These are phyloP conservation scores for Sandelia bainsii DNA, from an alignment of 2,797 vertebrate genomes.

Conservation along the genomic window DNA sequence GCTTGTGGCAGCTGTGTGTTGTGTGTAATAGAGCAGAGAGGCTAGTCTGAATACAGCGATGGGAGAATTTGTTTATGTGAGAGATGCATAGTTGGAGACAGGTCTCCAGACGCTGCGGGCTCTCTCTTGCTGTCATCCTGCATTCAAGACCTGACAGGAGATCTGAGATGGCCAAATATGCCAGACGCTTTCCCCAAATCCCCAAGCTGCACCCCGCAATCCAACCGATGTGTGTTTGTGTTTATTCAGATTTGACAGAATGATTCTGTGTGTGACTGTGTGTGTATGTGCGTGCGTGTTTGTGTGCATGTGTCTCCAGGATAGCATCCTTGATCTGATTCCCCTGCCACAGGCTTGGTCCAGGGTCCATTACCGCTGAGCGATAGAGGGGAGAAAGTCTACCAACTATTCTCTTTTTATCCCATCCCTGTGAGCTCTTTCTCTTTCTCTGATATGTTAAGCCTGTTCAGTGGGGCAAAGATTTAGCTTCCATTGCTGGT, in stretches of 20 bases:
- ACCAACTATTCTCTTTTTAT: constrained; percentile 74
- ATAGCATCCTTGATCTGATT: constrained; percentile 75
- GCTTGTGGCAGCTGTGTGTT: constrained; percentile 99
- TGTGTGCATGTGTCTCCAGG: constrained; percentile 47
- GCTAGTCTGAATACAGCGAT: constrained; percentile 98
- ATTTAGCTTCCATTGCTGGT: constrained; percentile 59
- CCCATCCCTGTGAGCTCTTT: constrained; percentile 79
- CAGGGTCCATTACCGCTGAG: constrained; percentile 82
- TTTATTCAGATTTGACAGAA: constrained; percentile 83
- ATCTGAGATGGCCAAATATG: constrained; percentile 93
- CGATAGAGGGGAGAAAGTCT: constrained; percentile 67
- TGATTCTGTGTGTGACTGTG: constrained; percentile 76
- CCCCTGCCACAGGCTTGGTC: constrained; percentile 67
- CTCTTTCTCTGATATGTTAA: constrained; percentile 75
- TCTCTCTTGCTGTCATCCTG: constrained; percentile 90
- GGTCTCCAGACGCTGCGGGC: constrained; percentile 90
- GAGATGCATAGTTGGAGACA: constrained; percentile 97
- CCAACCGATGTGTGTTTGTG: constrained; percentile 77
- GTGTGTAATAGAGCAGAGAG: constrained; percentile 99
- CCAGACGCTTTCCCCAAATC: constrained; percentile 82
- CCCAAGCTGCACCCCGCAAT: constrained; percentile 72
- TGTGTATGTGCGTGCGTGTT: constrained; percentile 45
- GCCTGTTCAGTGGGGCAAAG: constrained; percentile 75
- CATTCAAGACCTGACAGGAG: constrained; percentile 92
- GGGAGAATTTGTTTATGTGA: constrained; percentile 99